Percentiles rank a stretch among this genome's conserved stretches.
These are phyloP conservation scores for Poeciliopsis retropinna DNA, from an alignment of 2,113 vertebrate genomes.

Conservation along the genomic window DNA sequence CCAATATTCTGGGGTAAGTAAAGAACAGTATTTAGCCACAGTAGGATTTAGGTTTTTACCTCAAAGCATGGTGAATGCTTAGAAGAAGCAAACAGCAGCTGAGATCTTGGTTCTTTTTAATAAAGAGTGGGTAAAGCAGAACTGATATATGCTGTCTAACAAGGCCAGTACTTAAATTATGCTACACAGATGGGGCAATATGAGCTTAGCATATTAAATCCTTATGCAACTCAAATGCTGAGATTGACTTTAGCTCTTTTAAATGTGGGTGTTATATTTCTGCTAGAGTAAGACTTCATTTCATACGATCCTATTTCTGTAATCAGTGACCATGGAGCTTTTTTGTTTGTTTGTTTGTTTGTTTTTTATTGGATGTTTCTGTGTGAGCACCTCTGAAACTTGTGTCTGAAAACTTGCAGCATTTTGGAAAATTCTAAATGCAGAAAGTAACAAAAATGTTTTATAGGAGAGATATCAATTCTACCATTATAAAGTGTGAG, in stretches of 20 bases:
- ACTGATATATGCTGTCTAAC: conserved; percentile 30
- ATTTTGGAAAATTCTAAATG: no score
- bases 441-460: no score
- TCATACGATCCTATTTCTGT: not conserved
- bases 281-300: conserved; percentile 7
- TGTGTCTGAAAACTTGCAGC: no score
- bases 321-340: not conserved
- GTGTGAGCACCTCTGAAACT: no score
- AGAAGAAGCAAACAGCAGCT: conserved; percentile 28
- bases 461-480: no score
- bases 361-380: no score
- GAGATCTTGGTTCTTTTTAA: conserved; percentile 35
- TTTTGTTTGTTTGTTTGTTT: no score
- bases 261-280: conserved; percentile 27
- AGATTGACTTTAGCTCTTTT: conserved; percentile 37
- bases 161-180: conserved; percentile 62
- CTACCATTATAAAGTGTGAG: no score
- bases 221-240: conserved; percentile 58
- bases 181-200: conserved; percentile 58
- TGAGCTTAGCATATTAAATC: conserved; percentile 66
- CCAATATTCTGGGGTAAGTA: conserved; percentile 21
- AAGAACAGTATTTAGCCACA: not conserved
- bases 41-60: conserved; percentile 19
- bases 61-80: conserved; percentile 24
- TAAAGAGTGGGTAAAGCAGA: conserved; percentile 41